These are phyloP conservation scores for Drosophila formosana DNA, from an alignment of 2,888 invertebrate genomes.

Conservation along the genomic window DNA sequence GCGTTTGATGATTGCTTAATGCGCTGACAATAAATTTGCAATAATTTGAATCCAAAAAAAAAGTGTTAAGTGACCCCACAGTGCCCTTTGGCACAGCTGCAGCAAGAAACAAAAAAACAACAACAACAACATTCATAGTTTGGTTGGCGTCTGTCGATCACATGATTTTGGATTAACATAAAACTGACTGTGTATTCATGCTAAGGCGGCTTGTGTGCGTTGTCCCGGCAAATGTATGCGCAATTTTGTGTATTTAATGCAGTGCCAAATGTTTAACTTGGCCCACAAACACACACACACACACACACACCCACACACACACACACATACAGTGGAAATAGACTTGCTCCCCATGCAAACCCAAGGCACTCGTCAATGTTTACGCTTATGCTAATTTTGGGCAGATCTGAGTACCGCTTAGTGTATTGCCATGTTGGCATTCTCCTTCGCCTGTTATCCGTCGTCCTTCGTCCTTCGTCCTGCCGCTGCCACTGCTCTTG, in stretches of 20 bases:
- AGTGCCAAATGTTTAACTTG: slow-evolving; percentile 71
- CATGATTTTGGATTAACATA: slow-evolving; percentile 18
- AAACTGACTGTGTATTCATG: slow-evolving; percentile 19
- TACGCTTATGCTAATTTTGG: slow-evolving; percentile 76
- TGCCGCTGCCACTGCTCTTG: slow-evolving; percentile 6
- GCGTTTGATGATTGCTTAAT: too few species aligned
- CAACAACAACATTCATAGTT: slow-evolving; percentile 17
- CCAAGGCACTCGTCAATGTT: slow-evolving; percentile 64
- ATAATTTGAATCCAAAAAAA: too few species aligned
- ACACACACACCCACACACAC: slow-evolving; percentile 4
- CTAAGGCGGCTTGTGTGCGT: slow-evolving; percentile 33
- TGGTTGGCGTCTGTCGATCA: slow-evolving; percentile 32
- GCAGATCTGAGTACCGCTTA: slow-evolving; percentile 48
- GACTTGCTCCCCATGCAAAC: slow-evolving; percentile 17
- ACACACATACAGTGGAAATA: slow-evolving; percentile 19
- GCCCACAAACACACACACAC: slow-evolving; percentile 28
- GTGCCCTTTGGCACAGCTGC: slow-evolving; percentile 1
- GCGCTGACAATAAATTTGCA: too few species aligned
- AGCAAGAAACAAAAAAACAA: slow-evolving; percentile 4
- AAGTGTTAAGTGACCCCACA: too few species aligned
- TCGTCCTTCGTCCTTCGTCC: slow-evolving; percentile 8
- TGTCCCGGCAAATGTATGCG: slow-evolving; percentile 51
- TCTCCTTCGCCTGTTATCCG: slow-evolving; percentile 20
- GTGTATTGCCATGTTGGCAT: slow-evolving; percentile 38
- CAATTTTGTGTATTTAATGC: slow-evolving; percentile 74